Evolutionary conservation across 2,113 vertebrate genomes (phyloP), one percentile per base, ranked within the genome.

Genomic region (Lonchura striata): DNA sequence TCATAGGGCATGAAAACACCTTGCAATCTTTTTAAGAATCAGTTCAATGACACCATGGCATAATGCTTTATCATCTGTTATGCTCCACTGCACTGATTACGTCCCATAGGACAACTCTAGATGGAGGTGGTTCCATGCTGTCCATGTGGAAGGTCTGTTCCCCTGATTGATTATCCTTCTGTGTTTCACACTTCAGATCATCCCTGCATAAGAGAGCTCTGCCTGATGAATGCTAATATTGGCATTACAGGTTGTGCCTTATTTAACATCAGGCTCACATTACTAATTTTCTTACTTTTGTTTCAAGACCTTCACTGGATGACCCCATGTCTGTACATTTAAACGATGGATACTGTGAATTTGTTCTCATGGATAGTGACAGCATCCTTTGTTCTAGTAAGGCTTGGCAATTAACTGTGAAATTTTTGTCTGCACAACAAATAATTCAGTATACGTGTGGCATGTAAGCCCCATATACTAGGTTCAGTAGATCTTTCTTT

Each of bases 41-140:
- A 42, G 63, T 83, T 95, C 88, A 96, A 16, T 95, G 90, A 78
- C 82, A 94, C 60, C 47, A n/a, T 3, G 6, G 46, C 63, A 56
- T 91, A 95, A 88, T 91, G 66, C 46, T 95, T 87, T 91, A 74
- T 95, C 75, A 90, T 87, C 78, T 63, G 30, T 74, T 96, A 60
- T 41, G 85, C 92, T 94, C 56, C 8, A 24, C 50, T 88, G 82
- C 68, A 17, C 68, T 90, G 75, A 82, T 50, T 54, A 65, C 1
- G 1, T 97, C 92, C 87, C 93, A 64, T 49, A 83, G 93, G 94
- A 93, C 64, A 83, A 5, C 56, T 88, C 42, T 83, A 42, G 64
- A 81, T 19, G 35, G 82, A 77, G 59, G 64, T 59, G 71, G 47
- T 86, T 94, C 63, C 68, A 25, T 88, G 78, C 42, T 23, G 4